These are phyloP conservation scores for Tachycineta bicolor DNA, from an alignment of 2,113 vertebrate genomes.

Conservation along the genomic window DNA sequence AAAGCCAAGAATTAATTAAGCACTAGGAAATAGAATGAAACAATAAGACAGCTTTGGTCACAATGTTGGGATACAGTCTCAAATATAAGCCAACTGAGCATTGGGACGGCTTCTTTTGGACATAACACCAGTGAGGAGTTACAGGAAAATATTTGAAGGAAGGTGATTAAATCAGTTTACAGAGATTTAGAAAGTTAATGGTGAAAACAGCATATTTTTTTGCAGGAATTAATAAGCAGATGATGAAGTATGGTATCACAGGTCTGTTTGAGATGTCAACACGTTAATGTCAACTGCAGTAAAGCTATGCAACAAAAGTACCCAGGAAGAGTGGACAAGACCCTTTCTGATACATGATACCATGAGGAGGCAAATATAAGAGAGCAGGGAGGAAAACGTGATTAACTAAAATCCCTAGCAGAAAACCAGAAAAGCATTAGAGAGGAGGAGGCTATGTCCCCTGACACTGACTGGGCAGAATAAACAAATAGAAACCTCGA, in stretches of 20 bases:
- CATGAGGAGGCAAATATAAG: not conserved
- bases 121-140: not conserved
- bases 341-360: not conserved
- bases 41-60: not conserved
- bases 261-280: not conserved
- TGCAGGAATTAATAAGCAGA: not conserved
- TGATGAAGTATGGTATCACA: not conserved
- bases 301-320: not conserved
- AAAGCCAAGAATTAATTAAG: not conserved
- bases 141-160: not conserved
- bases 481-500: not conserved
- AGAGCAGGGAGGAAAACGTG: not conserved
- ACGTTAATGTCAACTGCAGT: not conserved
- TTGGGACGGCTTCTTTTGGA: fast-evolving
- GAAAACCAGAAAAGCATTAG: not conserved
- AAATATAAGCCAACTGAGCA: not conserved
- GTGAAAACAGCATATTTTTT: not conserved
- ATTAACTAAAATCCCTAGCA: not conserved
- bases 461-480: not conserved
- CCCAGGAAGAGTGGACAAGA: not conserved
- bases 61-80: not conserved
- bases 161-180: not conserved
- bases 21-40: not conserved
- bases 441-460: not conserved
- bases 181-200: not conserved